Evolutionary conservation across 2,113 vertebrate species (phyloP), one percentile per base, ranked within the genome.

Genomic region (Takifugu flavidus): DNA sequence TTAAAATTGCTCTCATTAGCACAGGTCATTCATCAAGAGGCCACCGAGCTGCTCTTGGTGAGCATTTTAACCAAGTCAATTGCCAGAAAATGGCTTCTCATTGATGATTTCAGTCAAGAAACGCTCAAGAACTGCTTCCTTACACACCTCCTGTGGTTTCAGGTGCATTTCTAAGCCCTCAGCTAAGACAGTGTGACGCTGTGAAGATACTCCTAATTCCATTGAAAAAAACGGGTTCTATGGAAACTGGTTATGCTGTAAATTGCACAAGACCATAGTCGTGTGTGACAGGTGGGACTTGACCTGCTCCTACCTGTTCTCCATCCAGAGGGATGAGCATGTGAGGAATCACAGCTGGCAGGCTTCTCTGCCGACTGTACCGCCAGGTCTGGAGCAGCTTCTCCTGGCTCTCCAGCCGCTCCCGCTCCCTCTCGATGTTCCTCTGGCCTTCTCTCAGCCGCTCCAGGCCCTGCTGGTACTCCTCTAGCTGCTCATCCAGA

Each of bases 391-490:
- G 85, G 59, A 95, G 57, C 50, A 93, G 79, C 28, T 72, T 85
- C 42, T 91, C 85, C 65, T 89, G 82, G 76, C 88, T 87, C 43
- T 95, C 94, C 44, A 96, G 82, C 6, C 87, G 89, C 67, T 95
- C 92, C 0, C 78, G 90, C 52, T 98, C 94, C 3, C 82, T 93
- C 80, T 95, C 92, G 0, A 98, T 93, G 0, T 87, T 88, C 14
- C 91, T 89, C 90, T 95, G 94, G 28, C 94, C 92, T 50, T 98
- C 95, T 1, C 94, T 75, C 51, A 99, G 92, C 39, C 95, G 87
- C 87, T 98, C 96, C 59, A 98, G 89, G 75, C 94, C 94, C 0
- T 92, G 95, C 84, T 96, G 96, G 86, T 99, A 98, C 77, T 94
- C 93, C 64, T 91, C 89, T 42, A 90, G 89, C 64, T 95, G 95